Conservation (phyloP, 2,888 invertebrate genomes). For the Drosophila atripex region DNA sequence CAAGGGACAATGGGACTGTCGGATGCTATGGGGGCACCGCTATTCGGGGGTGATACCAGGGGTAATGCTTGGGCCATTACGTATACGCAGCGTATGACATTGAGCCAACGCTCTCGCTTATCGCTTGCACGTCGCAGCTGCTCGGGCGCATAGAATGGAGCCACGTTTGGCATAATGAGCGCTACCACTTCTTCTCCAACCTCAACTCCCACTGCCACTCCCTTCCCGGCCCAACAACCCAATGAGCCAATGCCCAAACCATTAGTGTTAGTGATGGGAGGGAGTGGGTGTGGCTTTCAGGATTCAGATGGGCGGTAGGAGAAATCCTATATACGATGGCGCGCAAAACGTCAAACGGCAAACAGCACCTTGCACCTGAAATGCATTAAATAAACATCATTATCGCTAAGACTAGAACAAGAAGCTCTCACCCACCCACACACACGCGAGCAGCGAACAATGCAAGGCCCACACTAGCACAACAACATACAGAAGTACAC, state of each 20-base stretch:
- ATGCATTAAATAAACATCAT: constrained; percentile 80
- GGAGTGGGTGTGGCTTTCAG: background rate
- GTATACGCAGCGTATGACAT: constrained; percentile 72
- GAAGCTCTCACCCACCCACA: constrained; percentile 14
- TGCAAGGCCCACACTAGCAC: constrained; percentile 26
- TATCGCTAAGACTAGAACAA: constrained; percentile 69
- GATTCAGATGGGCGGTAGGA: constrained; percentile 8
- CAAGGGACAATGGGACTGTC: constrained; percentile 35
- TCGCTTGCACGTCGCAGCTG: constrained; percentile 72
- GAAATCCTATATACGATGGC: constrained; percentile 58
- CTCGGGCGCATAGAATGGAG: constrained; percentile 58
- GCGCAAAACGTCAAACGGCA: constrained; percentile 70
- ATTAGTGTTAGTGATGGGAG: constrained; percentile 53
- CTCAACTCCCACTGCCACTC: background rate
- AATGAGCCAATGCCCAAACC: constrained; percentile 45
- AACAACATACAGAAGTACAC: constrained; percentile 1
- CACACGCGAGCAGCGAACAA: constrained; percentile 22
- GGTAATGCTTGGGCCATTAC: constrained; percentile 51
- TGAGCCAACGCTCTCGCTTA: constrained; percentile 64
- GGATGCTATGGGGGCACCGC: background rate
- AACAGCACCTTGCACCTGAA: constrained; percentile 77
- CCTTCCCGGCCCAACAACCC: constrained; percentile 26
- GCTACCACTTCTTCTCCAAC: constrained; percentile 16
- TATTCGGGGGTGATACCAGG: constrained; percentile 14
- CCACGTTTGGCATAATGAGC: constrained; percentile 74